Evolutionary conservation across 2,888 invertebrate genomes (phyloP).

Genomic region (Diarsia brunnea): DNA sequence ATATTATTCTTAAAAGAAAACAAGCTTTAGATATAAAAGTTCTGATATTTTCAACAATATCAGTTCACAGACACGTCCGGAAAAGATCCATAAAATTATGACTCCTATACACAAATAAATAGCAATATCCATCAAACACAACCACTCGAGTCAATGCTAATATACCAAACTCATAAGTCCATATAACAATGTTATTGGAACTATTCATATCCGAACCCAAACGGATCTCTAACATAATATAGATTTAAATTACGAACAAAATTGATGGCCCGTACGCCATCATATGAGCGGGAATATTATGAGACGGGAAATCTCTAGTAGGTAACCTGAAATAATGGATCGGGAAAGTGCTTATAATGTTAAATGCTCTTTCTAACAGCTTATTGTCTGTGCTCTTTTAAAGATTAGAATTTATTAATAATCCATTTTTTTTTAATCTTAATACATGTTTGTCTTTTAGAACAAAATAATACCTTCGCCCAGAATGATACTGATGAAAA

Average conservation of each 20-base stretch:
- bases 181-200: slow-evolving; percentile 40
- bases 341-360: neutral
- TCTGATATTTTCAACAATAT: neutral
- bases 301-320: slow-evolving; percentile 29
- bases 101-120: slow-evolving; percentile 17
- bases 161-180: slow-evolving; percentile 24
- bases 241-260: slow-evolving; percentile 59
- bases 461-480: neutral
- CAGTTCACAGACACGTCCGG: neutral
- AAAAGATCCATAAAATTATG: neutral
- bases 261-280: slow-evolving; percentile 60
- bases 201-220: slow-evolving; percentile 43
- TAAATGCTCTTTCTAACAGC: neutral
- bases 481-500: neutral
- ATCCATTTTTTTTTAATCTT: neutral
- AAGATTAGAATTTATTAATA: too few relatives aligned
- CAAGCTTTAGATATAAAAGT: neutral
- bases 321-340: slow-evolving; percentile 39
- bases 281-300: slow-evolving; percentile 45
- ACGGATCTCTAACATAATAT: slow-evolving; percentile 43
- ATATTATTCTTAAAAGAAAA: too few relatives aligned
- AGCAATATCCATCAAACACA: slow-evolving; percentile 20
- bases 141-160: slow-evolving; percentile 14
- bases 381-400: too few relatives aligned
- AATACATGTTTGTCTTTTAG: neutral